phyloP scores from a whole-genome alignment of 1,140 invertebrate genomes.

The Leptopilina clavipes region DNA sequence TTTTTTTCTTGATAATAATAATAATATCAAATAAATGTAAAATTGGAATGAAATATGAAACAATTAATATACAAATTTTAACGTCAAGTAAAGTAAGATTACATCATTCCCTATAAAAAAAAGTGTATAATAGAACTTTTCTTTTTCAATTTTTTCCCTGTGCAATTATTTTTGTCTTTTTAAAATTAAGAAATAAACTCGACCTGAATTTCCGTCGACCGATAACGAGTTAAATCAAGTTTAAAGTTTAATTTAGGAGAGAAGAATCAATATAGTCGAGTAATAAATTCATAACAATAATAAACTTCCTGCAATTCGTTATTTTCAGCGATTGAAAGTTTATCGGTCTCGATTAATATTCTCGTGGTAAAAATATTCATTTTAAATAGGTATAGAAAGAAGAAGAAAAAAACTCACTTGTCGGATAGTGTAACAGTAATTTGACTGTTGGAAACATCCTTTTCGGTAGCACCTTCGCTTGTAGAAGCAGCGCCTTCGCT shows the following conservation, averaged over 20 bases:
- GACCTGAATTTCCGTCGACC: constrained; percentile 7
- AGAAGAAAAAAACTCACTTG: constrained; percentile 60
- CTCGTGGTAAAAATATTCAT: too few relatives aligned
- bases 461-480: constrained; percentile 63
- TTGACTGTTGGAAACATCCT: constrained; percentile 69
- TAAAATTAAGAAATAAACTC: constrained; percentile 17
- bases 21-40: too few relatives aligned
- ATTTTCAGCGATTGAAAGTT: neutral
- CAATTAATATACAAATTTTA: too few relatives aligned
- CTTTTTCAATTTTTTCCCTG: neutral
- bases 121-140: neutral
- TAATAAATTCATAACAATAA: neutral
- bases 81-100: too few relatives aligned
- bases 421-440: constrained; percentile 71
- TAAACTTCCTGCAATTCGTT: neutral
- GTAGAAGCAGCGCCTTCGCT: constrained; percentile 69
- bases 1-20: too few relatives aligned
- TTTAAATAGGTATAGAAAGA: neutral
- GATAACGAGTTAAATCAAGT: constrained; percentile 11
- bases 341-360: neutral
- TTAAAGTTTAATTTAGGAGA: neutral
- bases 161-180: neutral
- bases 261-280: neutral
- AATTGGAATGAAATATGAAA: too few relatives aligned
- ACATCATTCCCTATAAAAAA: neutral